Percentiles rank a stretch among this genome's conserved stretches.
These are phyloP conservation scores for Propithecus coquereli DNA, from an alignment of 2,113 vertebrate species.

Conservation along the genomic window DNA sequence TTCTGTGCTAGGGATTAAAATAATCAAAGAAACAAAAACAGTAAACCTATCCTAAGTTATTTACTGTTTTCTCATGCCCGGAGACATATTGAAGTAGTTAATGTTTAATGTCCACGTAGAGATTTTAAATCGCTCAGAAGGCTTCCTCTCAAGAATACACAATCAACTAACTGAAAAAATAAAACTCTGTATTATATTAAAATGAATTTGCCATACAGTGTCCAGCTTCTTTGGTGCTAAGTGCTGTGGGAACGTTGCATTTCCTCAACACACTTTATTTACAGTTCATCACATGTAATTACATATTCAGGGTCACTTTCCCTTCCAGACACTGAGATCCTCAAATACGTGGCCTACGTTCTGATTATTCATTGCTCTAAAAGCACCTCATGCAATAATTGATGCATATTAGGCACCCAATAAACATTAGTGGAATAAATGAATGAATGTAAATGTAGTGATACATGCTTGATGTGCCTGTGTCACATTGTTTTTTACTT, in stretches of 20 bases:
- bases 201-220: background rate
- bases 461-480: background rate
- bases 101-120: slow-evolving; percentile 5
- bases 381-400: background rate
- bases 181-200: background rate
- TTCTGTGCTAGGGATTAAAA: slow-evolving; percentile 9
- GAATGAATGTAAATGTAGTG: background rate
- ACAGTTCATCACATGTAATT: background rate
- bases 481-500: background rate
- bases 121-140: slow-evolving; percentile 43
- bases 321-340: background rate
- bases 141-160: background rate
- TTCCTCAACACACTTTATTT: background rate
- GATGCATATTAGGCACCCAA: background rate
- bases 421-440: background rate
- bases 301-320: background rate
- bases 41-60: background rate
- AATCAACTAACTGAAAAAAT: background rate
- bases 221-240: background rate
- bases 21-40: background rate
- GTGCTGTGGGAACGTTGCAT: background rate
- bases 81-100: slow-evolving; percentile 1
- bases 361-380: background rate
- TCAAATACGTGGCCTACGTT: background rate
- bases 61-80: background rate